These are phyloP conservation scores for Iguana delicatissima DNA, from an alignment of 2,797 vertebrate species.

Conservation along the genomic window DNA sequence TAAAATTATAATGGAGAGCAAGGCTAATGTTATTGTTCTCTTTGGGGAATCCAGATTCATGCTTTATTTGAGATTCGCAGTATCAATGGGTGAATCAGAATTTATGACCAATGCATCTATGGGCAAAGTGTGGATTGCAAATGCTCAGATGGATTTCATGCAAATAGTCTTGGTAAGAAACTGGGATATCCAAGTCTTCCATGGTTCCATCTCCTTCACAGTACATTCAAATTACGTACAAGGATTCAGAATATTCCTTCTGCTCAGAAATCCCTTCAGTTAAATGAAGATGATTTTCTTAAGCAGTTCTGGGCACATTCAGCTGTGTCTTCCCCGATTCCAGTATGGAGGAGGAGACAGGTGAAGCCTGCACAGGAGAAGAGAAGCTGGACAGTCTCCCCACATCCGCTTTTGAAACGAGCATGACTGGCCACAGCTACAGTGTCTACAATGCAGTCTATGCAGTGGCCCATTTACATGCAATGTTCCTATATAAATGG, in stretches of 20 bases:
- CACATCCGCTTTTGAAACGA: slow-evolving; percentile 3
- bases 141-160: slow-evolving; percentile 4
- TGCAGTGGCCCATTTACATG: neutral
- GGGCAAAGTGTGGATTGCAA: slow-evolving; percentile 31
- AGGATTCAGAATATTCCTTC: slow-evolving; percentile 31
- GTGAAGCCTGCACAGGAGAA: neutral
- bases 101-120: neutral
- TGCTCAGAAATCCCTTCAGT: neutral
- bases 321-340: neutral
- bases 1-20: neutral
- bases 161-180: neutral
- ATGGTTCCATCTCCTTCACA: slow-evolving; percentile 25
- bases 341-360: too few relatives aligned
- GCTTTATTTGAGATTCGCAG: neutral
- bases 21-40: slow-evolving; percentile 8
- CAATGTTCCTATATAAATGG: neutral
- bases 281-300: neutral
- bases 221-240: slow-evolving; percentile 2
- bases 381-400: too few relatives aligned
- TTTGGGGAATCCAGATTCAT: slow-evolving; percentile 2
- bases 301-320: neutral
- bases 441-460: neutral
- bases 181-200: neutral
- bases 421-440: slow-evolving; percentile 16
- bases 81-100: neutral